A percentile compares a stretch with the other conserved stretches of the same genome.
Evolutionary conservation across 2,797 vertebrate species (phyloP).

Genomic region (Pangasius mekongensis): DNA sequence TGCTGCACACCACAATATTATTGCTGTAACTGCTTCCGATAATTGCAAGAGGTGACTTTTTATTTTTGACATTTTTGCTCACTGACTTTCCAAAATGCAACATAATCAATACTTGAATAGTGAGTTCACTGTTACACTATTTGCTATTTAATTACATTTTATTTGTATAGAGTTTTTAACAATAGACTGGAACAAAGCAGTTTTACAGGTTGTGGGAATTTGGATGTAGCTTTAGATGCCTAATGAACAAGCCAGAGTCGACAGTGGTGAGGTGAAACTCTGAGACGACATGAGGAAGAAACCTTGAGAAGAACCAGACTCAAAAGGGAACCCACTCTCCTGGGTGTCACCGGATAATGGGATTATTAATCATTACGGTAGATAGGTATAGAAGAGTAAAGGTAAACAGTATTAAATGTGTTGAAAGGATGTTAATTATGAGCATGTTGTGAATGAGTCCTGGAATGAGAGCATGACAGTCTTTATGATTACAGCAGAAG

Average conservation of each 20-base stretch:
- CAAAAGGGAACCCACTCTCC: not conserved
- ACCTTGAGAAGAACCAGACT: not conserved
- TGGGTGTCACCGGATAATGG: not conserved
- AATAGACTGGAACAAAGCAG: not conserved
- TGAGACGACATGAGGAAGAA: not conserved
- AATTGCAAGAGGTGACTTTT: not conserved
- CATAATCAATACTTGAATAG: not conserved
- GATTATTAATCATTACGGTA: not conserved
- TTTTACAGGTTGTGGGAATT: not conserved
- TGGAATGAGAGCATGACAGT: not conserved
- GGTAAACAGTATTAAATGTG: not conserved
- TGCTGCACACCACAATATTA: not conserved
- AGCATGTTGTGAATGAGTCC: not conserved
- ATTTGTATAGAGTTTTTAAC: not conserved
- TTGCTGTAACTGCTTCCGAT: not conserved
- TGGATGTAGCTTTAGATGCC: not conserved
- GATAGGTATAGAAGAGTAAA: not conserved
- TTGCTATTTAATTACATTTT: not conserved
- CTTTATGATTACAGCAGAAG: not conserved
- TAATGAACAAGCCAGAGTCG: not conserved
- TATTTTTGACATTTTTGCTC: not conserved
- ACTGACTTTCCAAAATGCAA: not conserved
- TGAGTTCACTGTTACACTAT: not conserved
- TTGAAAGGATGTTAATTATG: not conserved
- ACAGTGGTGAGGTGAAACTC: not conserved